Evolutionary conservation across 2,888 invertebrate species (phyloP), one percentile per base, ranked within the genome.

Genomic region (Trichopria drosophilae): DNA sequence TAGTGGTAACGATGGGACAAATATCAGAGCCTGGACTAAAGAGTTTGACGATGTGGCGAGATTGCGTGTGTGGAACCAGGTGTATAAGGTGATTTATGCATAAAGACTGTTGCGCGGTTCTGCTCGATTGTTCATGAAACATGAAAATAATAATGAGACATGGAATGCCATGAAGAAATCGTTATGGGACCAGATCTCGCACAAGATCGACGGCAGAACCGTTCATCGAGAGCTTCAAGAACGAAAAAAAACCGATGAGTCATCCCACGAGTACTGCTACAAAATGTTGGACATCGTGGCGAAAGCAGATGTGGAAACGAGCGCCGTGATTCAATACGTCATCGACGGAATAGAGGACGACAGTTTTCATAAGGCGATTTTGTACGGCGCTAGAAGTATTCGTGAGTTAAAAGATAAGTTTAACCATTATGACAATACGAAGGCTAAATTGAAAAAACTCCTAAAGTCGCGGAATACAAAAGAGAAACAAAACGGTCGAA

Each of bases 371-470:
- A 54, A 57, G 20, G 15, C 23, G 4, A 36, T 55, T 10, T 19
- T 55, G 12, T 55, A 55, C n/a, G 51, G 53, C 4, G 57, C 57
- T 1, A 42, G 6, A 4, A 48, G 7, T 28, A 45, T 58, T 1
- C 36, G 39, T 1, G 50, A 59, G 6, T 15, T 59, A 13, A 59
- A 58, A 19, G 28, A 19, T 6, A 59, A 47, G 23, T 47, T 59
- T 6, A 24, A n/a, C 4, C 42, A 42, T 32, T 58, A 42, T 41
- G 42, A 43, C 3, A 51, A 49, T 23, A 44, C 46, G 20, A 51
- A 9, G 23, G 16, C 10, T 29, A 45, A 31, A 15, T n/a, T n/a
- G n/a, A n/a, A n/a, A n/a, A n/a, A n/a, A n/a, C n/a, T n/a, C n/a
- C n/a, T n/a, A n/a, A n/a, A n/a, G n/a, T n/a, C n/a, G n/a, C n/a